These are phyloP conservation scores for fruit fly (Drosophila melanogaster) DNA, from an alignment of 1,140 invertebrate species.

Conservation along the genomic window DNA sequence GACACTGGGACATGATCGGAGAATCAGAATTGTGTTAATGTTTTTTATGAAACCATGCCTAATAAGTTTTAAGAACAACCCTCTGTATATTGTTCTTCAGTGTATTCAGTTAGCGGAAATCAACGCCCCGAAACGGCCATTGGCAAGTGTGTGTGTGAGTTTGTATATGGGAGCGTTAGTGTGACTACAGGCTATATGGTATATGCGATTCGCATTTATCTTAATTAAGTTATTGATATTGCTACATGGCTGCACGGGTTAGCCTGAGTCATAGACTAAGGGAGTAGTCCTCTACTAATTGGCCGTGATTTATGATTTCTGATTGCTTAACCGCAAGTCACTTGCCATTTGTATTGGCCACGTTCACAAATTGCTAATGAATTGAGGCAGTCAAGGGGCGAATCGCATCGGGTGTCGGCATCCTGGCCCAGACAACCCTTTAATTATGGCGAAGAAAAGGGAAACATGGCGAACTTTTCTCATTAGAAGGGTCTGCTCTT, in stretches of 20 bases:
- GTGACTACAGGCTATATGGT: constrained; percentile 62
- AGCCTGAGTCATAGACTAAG: constrained; percentile 25
- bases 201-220: constrained; percentile 80
- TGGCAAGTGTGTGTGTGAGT: constrained; percentile 18
- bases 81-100: constrained; percentile 1
- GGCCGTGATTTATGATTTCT: constrained; percentile 76
- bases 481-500: constrained; percentile 44
- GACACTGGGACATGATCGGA: too few relatives aligned
- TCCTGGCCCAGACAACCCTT: constrained; percentile 46
- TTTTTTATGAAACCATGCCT: too few relatives aligned
- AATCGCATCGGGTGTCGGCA: constrained; percentile 13
- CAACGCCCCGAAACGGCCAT: constrained; percentile 46
- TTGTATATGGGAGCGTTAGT: constrained; percentile 28
- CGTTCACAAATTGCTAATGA: constrained; percentile 55
- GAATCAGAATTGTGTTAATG: too few relatives aligned
- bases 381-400: constrained; percentile 35
- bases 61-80: too few relatives aligned
- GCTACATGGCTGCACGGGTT: constrained; percentile 38
- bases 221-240: constrained; percentile 83
- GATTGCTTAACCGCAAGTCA: constrained; percentile 76
- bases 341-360: constrained; percentile 59
- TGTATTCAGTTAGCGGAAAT: constrained; percentile 61
- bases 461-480: constrained; percentile 53
- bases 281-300: constrained; percentile 56
- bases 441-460: constrained; percentile 51